Conservation (phyloP, 2,888 invertebrate genomes). For the Phania funesta region DNA sequence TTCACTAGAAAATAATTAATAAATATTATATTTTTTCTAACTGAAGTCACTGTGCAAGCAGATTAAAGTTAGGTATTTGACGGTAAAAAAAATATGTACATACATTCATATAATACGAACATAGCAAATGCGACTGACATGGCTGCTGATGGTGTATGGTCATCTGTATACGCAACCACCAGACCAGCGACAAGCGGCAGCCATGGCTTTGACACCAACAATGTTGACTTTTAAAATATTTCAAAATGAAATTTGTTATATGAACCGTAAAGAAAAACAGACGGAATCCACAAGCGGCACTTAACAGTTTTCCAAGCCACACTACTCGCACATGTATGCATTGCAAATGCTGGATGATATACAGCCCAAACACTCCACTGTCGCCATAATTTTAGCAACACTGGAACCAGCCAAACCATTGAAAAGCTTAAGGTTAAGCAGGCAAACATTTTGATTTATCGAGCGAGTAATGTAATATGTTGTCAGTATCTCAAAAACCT, state of each 20-base stretch:
- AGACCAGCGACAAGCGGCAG: slow-evolving; percentile 40
- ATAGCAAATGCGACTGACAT: slow-evolving; percentile 1
- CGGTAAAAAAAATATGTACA: background rate
- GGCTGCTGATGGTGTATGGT: slow-evolving; percentile 39
- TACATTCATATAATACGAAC: background rate
- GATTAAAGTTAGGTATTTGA: too few relatives aligned
- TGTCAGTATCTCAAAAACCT: slow-evolving; percentile 70
- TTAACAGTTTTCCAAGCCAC: slow-evolving; percentile 6
- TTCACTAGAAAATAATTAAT: too few relatives aligned
- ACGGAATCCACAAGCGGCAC: slow-evolving; percentile 48
- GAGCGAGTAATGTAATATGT: slow-evolving; percentile 80
- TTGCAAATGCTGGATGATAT: slow-evolving; percentile 33
- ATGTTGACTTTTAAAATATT: slow-evolving; percentile 76
- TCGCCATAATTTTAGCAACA: slow-evolving; percentile 54
- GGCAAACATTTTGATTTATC: slow-evolving; percentile 78
- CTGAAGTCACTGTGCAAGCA: too few relatives aligned
- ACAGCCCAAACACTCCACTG: slow-evolving; percentile 48
- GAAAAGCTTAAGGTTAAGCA: slow-evolving; percentile 70
- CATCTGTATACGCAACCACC: background rate
- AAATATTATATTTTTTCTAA: too few relatives aligned
- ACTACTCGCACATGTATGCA: background rate
- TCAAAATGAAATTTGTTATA: slow-evolving; percentile 81
- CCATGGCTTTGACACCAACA: slow-evolving; percentile 59
- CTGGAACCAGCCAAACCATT: slow-evolving; percentile 49
- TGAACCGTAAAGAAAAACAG: slow-evolving; percentile 76